A percentile compares a stretch with the other conserved stretches of the same genome.
These are phyloP conservation scores for Muscina levida DNA, from an alignment of 2,888 invertebrate genomes.

Conservation along the genomic window DNA sequence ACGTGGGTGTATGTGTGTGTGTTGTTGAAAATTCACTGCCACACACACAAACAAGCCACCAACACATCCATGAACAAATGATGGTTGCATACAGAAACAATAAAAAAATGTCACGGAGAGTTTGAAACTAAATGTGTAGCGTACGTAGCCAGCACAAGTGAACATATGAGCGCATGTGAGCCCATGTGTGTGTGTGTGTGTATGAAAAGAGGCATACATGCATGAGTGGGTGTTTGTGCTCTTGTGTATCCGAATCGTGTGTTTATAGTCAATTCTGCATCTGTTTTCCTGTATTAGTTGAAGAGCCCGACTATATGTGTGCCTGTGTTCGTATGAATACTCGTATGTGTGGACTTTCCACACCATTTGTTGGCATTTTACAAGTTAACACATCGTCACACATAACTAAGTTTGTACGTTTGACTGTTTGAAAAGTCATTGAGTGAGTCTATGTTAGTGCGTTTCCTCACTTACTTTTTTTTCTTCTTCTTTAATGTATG, in stretches of 20 bases:
- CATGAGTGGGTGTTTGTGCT: neutral
- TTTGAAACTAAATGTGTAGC: too few species aligned
- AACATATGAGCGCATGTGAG: neutral
- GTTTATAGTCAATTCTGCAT: too few species aligned
- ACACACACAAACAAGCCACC: neutral
- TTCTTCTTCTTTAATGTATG: too few species aligned
- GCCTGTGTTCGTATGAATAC: slow-evolving; percentile 15
- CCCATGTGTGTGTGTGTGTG: neutral
- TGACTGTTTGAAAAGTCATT: neutral
- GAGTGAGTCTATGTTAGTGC: slow-evolving; percentile 14
- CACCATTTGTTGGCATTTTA: slow-evolving; percentile 77
- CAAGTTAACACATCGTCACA: slow-evolving; percentile 77
- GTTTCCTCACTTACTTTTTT: neutral
- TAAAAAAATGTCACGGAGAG: too few species aligned
- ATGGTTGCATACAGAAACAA: too few species aligned
- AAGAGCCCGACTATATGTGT: neutral
- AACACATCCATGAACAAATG: too few species aligned
- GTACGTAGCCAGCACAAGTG: neutral
- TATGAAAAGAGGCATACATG: neutral
- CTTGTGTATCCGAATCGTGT: neutral
- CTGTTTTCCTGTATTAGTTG: too few species aligned
- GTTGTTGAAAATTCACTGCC: neutral
- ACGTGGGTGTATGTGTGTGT: neutral
- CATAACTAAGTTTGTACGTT: slow-evolving; percentile 67
- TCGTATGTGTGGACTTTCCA: slow-evolving; percentile 70